These are phyloP conservation scores for Setophaga petechia DNA, from an alignment of 2,113 vertebrate genomes.

Conservation along the genomic window DNA sequence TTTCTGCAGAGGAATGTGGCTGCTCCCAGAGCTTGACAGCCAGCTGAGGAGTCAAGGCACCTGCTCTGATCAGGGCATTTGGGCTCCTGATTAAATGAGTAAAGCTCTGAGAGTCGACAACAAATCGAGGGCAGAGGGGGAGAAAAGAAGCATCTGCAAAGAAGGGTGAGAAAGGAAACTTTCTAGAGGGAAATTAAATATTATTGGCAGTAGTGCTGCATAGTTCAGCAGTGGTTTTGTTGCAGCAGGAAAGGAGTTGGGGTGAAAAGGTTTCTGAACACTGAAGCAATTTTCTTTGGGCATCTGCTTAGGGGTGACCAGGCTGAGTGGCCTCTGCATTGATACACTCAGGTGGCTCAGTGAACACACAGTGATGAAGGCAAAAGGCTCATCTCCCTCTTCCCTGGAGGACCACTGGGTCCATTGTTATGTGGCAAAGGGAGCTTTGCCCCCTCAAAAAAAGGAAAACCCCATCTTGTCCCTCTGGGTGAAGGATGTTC, in stretches of 20 bases:
- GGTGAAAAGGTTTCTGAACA: not conserved
- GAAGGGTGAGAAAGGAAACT: not conserved
- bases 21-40: not conserved
- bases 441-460: not conserved
- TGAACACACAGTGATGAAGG: not conserved
- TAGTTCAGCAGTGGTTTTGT: not conserved
- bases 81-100: not conserved
- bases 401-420: fast-evolving
- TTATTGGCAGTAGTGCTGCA: not conserved
- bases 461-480: not conserved
- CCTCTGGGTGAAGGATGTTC: not conserved
- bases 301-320: fast-evolving
- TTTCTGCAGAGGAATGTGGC: not conserved
- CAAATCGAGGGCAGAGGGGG: not conserved
- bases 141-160: not conserved
- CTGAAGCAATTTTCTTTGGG: not conserved
- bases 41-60: not conserved
- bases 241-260: not conserved
- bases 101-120: not conserved
- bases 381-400: not conserved
- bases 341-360: not conserved
- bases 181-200: not conserved
- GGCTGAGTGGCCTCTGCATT: not conserved
- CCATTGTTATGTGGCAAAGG: not conserved
- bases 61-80: not conserved